Base-by-base conservation (phyloP, 2,888 invertebrate species). In the Cetonia aurata region DNA sequence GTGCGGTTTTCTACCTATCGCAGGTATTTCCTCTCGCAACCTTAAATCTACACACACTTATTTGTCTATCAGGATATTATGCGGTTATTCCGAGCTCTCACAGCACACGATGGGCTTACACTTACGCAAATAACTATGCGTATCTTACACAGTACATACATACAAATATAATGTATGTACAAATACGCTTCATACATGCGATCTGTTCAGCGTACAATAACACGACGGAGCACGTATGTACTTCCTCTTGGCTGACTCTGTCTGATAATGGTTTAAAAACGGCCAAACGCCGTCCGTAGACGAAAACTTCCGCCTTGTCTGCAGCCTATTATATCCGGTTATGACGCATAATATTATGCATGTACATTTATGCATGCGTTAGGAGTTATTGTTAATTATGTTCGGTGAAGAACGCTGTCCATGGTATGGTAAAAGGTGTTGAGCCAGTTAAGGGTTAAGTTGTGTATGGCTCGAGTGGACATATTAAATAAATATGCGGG, bases 271-370 rank as follows among this genome's bases (percentile, higher is more conserved):
- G 62, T 62, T 62, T 62, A 50, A 62, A 62, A 62, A 62, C 48
- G 62, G 46, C 62, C 62, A 48, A 62, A 62, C 62, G 62, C 62
- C 62, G 62, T 48, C 48, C 44, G 48, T 62, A 62, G 62, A 62
- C 62, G 48, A 62, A 60, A 69, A 69, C 69, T 69, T 69, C 69
- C 69, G 69, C 60, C 69, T 69, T 52, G 69, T 69, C 69, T 69
- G 69, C 59, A 60, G 62, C 48, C 62, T 62, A 62, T 62, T 62
- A 15, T 73, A 62, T 62, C 62, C 62, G 62, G 62, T 62, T 62
- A 62, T 62, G 62, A 62, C 62, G 48, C 62, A 62, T 48, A 62
- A 62, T 60, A 46, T 25, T 25, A 25, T 25, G 25, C 25, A 25
- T 25, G 25, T 25, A 25, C 25, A 25, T 25, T 25, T 25, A 25